phyloP scores from a whole-genome alignment of 2,888 invertebrate genomes.

The Cheilosia scutellata region DNA sequence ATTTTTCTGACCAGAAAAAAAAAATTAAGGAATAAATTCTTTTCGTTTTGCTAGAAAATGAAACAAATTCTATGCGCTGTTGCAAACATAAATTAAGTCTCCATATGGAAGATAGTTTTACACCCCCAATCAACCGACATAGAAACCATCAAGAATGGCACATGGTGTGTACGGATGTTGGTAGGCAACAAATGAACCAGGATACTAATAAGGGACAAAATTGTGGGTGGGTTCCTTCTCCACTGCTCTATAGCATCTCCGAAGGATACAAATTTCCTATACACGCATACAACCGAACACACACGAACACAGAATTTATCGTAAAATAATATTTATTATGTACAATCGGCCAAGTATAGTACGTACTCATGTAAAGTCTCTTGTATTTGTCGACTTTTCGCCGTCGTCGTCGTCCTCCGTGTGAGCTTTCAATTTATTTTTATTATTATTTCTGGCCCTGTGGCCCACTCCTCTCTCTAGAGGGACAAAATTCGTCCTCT shows the following conservation, averaged over 20 bases:
- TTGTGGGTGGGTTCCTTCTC: slow-evolving; percentile 33
- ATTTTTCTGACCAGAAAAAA: slow-evolving; percentile 57
- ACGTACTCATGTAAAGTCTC: slow-evolving; percentile 70
- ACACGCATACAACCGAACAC: slow-evolving; percentile 47
- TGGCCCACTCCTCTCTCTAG: slow-evolving; percentile 11
- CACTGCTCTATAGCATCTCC: slow-evolving; percentile 15
- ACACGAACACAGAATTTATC: slow-evolving; percentile 39
- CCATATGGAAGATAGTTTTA: slow-evolving; percentile 83
- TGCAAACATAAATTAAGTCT: slow-evolving; percentile 84
- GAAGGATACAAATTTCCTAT: slow-evolving; percentile 58
- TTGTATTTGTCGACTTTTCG: slow-evolving; percentile 60
- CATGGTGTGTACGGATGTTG: slow-evolving; percentile 44
- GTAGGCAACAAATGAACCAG: slow-evolving; percentile 74
- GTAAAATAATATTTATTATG: slow-evolving; percentile 34
- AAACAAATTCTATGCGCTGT: slow-evolving; percentile 83
- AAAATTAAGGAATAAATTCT: slow-evolving; percentile 71
- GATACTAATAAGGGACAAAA: slow-evolving; percentile 70
- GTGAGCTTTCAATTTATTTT: slow-evolving; percentile 75
- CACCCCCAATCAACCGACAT: slow-evolving; percentile 48
- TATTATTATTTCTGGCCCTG: slow-evolving; percentile 51
- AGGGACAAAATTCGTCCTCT: not conserved
- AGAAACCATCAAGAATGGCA: slow-evolving; percentile 8
- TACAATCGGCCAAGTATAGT: slow-evolving; percentile 49
- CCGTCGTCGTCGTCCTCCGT: slow-evolving; percentile 62
- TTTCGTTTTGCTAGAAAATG: slow-evolving; percentile 77